Base-by-base conservation (phyloP, 2,888 invertebrate genomes). In the Zygaena filipendulae region DNA sequence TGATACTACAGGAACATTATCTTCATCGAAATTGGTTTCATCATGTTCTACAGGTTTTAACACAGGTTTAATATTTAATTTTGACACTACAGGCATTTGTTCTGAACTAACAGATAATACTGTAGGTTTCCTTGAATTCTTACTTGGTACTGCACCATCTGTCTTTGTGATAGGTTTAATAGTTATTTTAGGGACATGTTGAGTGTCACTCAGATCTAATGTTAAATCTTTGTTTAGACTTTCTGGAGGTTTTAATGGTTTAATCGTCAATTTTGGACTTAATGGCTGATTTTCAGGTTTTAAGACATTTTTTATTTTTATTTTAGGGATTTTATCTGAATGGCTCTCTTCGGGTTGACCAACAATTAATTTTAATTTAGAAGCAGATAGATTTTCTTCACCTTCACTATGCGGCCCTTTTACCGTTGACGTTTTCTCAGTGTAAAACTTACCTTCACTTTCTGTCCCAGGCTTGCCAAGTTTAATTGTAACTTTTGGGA, bases 141-240 rank as follows among this genome's bases (percentile, higher is more conserved):
- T 64, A 22, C 39, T 31, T 36, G 37, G 32, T 34, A 43, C 33
- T 34, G 67, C 69, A 36, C 36, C 27, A 41, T 68, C 69, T 28
- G 45, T 39, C 47, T 67, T 71, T 34, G 57, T 46, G 13, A 77
- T 54, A 38, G 82, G 71, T 58, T 84, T 84, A 21, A 83, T 84
- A 29, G 83, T 84, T 32, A 84, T 67, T 66, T 83, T 84, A 46
- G 84, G 83, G 52, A 84, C 66, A 52, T 80, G 74, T 22, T 61
- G 45, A 49, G 49, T 57, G 43, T 74, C 51, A 29, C 28, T 30
- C 12, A 36, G 35, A 14, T 47, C 48, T 29, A 29, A 13, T 29
- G 11, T 48, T 43, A 24, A 44, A 25, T 64, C 70, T 41, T 53
- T 59, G 31, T 34, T 42, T 11, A 38, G 14, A 29, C 38, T 47